phyloP scores from a whole-genome alignment of 2,888 invertebrate species.

The Oegoconia quadripuncta region DNA sequence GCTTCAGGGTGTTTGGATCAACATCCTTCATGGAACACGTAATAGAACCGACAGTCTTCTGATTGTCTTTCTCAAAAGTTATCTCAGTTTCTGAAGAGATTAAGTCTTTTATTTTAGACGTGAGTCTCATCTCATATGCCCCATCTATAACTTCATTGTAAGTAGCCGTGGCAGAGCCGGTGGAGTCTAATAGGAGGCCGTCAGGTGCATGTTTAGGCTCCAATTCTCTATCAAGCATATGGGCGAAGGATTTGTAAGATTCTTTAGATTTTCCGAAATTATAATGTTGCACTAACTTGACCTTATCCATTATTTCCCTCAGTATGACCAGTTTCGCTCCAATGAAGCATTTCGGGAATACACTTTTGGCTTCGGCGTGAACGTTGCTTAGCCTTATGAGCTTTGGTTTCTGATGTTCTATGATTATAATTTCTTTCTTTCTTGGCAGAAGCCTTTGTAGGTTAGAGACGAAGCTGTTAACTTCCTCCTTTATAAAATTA shows the following conservation, averaged over 20 bases:
- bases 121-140: conserved; percentile 52
- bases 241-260: conserved; percentile 50
- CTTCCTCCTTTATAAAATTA: conserved; percentile 58
- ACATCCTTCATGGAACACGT: conserved; percentile 56
- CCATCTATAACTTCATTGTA: conserved; percentile 54
- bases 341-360: conserved; percentile 65
- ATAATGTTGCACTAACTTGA: conserved; percentile 64
- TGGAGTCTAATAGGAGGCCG: conserved; percentile 54
- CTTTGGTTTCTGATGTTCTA: conserved; percentile 40
- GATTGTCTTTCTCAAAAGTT: conserved; percentile 49
- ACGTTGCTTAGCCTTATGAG: conserved; percentile 53
- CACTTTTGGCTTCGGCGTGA: conserved; percentile 62
- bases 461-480: conserved; percentile 53
- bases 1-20: conserved; percentile 52
- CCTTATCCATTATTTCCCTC: conserved; percentile 58
- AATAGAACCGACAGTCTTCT: conserved; percentile 48
- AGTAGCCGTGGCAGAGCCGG: conserved; percentile 62
- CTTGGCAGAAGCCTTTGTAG: conserved; percentile 61
- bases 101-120: conserved; percentile 62
- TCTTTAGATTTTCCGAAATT: conserved; percentile 61
- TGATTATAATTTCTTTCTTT: conserved; percentile 52
- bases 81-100: conserved; percentile 65
- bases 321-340: conserved; percentile 58
- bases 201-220: conserved; percentile 47
- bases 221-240: conserved; percentile 62